phyloP scores from a whole-genome alignment of 2,113 vertebrate genomes.

The Sander lucioperca region DNA sequence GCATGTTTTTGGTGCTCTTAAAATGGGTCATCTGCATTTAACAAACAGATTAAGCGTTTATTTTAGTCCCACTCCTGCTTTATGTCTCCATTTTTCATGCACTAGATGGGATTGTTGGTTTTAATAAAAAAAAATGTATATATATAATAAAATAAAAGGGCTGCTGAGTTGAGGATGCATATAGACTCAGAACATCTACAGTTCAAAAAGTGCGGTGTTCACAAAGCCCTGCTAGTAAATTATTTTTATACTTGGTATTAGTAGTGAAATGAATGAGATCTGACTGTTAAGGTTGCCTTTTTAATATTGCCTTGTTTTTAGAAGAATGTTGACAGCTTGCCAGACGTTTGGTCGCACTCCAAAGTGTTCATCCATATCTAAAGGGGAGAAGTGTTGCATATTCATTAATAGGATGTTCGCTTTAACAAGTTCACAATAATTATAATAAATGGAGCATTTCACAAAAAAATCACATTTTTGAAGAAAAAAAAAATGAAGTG shows the following conservation, averaged over 20 bases:
- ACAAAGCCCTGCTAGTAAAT: slow-evolving; percentile 33
- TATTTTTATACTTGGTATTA: not conserved
- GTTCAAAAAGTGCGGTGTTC: not conserved
- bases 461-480: too few relatives aligned
- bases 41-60: slow-evolving; percentile 40
- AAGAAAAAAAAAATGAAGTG: too few relatives aligned
- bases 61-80: slow-evolving; percentile 26
- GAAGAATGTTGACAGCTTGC: not conserved
- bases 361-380: not conserved
- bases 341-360: not conserved
- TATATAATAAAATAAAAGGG: not conserved
- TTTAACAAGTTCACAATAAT: not conserved
- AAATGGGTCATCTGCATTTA: slow-evolving; percentile 56
- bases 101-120: not conserved
- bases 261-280: not conserved
- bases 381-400: not conserved
- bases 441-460: not conserved
- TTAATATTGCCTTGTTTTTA: slow-evolving; percentile 16
- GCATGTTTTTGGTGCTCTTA: slow-evolving; percentile 31
- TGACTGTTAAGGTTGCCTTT: slow-evolving; percentile 10
- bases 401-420: not conserved
- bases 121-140: not conserved
- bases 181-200: slow-evolving; percentile 18
- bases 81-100: slow-evolving; percentile 5
- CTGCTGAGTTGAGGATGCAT: not conserved